Evolutionary conservation across 2,888 invertebrate species (phyloP).

Genomic region (Crepidodera aurea): DNA sequence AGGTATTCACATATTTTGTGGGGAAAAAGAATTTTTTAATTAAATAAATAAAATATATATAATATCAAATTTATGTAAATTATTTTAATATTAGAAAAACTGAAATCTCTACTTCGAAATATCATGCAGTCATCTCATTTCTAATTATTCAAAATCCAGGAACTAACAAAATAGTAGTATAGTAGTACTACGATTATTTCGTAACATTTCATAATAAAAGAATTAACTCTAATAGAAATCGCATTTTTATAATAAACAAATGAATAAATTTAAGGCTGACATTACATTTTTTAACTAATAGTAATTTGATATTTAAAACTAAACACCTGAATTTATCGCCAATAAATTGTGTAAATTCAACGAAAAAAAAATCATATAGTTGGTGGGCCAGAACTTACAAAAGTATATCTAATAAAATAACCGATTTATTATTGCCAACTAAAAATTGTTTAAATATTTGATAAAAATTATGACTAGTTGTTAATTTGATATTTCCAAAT

Average conservation of each 20-base stretch:
- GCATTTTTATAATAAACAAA: constrained; percentile 9
- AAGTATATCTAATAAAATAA: too few species aligned
- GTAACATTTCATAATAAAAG: constrained; percentile 9
- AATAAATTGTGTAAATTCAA: constrained; percentile 16
- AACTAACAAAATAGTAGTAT: background rate
- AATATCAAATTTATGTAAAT: too few species aligned
- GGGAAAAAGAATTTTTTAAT: too few species aligned
- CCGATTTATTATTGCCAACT: too few species aligned
- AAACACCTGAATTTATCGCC: constrained; percentile 16
- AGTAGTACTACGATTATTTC: background rate
- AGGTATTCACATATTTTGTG: too few species aligned
- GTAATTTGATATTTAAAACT: constrained; percentile 10
- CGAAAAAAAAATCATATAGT: constrained; percentile 9
- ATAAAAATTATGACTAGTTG: too few species aligned
- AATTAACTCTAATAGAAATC: constrained; percentile 8
- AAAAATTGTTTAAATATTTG: too few species aligned
- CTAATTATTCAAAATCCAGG: background rate
- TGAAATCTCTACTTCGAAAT: background rate
- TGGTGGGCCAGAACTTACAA: background rate
- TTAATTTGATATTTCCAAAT: too few species aligned
- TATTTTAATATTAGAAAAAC: too few species aligned
- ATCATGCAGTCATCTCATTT: background rate
- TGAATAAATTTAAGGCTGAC: constrained; percentile 22
- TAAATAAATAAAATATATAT: too few species aligned
- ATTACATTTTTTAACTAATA: constrained; percentile 8